These are phyloP conservation scores for Babylonia areolata DNA, from an alignment of 1,140 invertebrate species.

Conservation along the genomic window DNA sequence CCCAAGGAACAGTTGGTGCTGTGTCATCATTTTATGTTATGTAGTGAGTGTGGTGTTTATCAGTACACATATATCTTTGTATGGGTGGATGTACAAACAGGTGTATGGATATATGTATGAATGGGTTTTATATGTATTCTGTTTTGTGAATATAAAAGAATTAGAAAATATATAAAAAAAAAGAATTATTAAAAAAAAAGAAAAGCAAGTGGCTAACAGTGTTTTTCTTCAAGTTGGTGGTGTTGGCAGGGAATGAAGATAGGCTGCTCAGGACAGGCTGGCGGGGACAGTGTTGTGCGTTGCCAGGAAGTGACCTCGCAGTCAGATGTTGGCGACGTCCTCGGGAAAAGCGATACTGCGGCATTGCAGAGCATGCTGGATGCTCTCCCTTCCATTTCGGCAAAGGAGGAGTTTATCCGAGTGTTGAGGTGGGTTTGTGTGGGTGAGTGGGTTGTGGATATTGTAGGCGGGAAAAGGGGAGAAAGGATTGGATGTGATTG, in stretches of 20 bases:
- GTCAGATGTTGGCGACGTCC: background rate
- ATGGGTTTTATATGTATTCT: too few species aligned
- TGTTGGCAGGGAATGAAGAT: background rate
- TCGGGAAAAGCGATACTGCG: background rate
- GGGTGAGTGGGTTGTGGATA: background rate
- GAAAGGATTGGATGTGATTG: too few species aligned
- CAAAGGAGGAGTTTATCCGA: constrained; percentile 22
- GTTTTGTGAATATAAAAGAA: too few species aligned
- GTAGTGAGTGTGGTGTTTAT: too few species aligned
- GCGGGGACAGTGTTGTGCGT: background rate
- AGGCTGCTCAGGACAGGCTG: background rate
- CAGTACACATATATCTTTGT: too few species aligned
- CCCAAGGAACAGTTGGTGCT: too few species aligned
- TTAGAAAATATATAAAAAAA: too few species aligned
- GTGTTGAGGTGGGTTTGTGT: background rate
- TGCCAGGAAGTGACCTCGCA: background rate
- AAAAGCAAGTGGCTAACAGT: too few species aligned
- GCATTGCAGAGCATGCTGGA: background rate
- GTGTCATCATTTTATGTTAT: too few species aligned
- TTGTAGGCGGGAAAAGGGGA: background rate
- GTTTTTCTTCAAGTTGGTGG: background rate
- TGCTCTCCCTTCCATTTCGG: constrained; percentile 19
- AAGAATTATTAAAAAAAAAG: too few species aligned
- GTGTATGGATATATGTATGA: too few species aligned
- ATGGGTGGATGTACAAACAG: too few species aligned